Conservation (phyloP, 2,797 vertebrate species). For the Falco columbarius region DNA sequence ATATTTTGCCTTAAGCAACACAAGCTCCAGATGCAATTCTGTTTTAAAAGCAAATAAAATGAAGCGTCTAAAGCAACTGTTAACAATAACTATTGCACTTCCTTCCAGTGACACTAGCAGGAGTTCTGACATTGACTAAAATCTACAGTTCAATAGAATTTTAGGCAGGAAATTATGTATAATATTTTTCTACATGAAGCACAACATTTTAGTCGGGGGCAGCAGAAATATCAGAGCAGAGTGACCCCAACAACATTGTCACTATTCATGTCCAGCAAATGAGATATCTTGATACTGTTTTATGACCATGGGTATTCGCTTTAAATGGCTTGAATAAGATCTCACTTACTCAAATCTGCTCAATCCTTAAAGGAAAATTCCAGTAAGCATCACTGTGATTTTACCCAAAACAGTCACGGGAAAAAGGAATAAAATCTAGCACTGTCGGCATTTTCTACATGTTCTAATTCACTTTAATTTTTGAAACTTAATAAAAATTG, state of each 20-base stretch:
- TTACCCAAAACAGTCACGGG: background rate
- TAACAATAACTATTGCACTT: background rate
- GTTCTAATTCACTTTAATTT: background rate
- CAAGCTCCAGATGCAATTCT: background rate
- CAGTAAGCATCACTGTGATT: background rate
- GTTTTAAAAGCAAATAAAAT: background rate
- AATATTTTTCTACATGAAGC: background rate
- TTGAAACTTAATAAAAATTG: background rate
- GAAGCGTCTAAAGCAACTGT: background rate
- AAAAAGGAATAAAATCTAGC: background rate
- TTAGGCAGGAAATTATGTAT: background rate
- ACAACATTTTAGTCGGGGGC: background rate
- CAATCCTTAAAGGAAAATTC: background rate
- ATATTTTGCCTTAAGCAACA: background rate
- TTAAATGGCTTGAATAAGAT: background rate
- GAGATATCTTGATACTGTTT: background rate
- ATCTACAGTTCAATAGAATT: background rate
- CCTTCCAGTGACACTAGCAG: background rate
- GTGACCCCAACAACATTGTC: background rate
- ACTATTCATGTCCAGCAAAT: background rate
- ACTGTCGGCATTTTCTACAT: background rate
- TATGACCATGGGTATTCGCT: background rate
- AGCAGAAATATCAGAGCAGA: background rate
- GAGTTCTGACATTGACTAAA: background rate
- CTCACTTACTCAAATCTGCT: background rate